phyloP scores from a whole-genome alignment of 2,113 vertebrate species.

The Ammospiza nelsoni region DNA sequence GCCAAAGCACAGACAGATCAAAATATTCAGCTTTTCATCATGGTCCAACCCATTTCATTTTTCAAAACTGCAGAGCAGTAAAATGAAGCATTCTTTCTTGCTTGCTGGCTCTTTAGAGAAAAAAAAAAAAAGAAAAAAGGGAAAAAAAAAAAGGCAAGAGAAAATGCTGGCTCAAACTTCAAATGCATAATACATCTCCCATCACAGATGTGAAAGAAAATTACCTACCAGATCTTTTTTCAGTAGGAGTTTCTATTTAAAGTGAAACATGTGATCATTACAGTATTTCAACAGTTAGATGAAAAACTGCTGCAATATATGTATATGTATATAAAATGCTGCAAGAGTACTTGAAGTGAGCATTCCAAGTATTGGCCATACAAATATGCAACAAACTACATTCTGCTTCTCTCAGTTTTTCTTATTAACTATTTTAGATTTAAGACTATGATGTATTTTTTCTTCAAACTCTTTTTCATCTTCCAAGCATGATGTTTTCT shows the following conservation, averaged over 20 bases:
- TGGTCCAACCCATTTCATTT: background rate
- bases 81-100: background rate
- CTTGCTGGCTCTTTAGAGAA: background rate
- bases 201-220: constrained; percentile 4
- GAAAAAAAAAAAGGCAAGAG: background rate
- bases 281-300: background rate
- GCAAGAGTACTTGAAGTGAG: background rate
- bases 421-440: background rate
- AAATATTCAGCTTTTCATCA: background rate
- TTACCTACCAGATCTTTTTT: background rate
- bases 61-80: constrained; percentile 5
- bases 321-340: background rate
- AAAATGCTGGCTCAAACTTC: constrained; percentile 16
- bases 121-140: background rate
- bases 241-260: background rate
- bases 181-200: background rate
- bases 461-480: background rate
- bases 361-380: background rate
- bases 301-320: background rate
- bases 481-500: background rate
- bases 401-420: background rate
- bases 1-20: background rate
- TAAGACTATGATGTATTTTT: background rate
- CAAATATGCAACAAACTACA: background rate
- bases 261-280: background rate